phyloP scores from a whole-genome alignment of 2,888 invertebrate species.

The Coleophora deauratella region DNA sequence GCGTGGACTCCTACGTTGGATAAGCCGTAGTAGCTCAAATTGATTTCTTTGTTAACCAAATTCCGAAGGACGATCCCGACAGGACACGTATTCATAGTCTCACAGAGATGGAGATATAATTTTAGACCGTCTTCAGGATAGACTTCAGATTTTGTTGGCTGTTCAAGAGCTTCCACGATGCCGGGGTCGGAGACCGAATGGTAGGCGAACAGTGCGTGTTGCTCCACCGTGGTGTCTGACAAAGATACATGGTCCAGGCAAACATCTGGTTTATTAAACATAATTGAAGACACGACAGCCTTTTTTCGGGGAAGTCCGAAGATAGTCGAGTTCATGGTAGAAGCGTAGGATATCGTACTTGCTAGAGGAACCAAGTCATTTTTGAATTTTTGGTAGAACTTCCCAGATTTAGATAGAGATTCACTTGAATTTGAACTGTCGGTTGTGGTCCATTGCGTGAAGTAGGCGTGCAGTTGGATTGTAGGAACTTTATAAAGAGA shows the following conservation, averaged over 20 bases:
- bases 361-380: too few relatives aligned
- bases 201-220: slow-evolving; percentile 30
- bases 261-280: slow-evolving; percentile 30
- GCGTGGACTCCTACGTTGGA: slow-evolving; percentile 27
- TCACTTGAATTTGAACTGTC: too few relatives aligned
- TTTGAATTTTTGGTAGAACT: too few relatives aligned
- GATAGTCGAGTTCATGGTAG: too few relatives aligned
- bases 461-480: too few relatives aligned
- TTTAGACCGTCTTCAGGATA: slow-evolving; percentile 31
- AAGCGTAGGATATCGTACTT: too few relatives aligned
- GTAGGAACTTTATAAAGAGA: too few relatives aligned
- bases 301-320: too few relatives aligned
- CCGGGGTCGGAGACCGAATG: slow-evolving; percentile 35
- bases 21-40: slow-evolving; percentile 33
- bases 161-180: slow-evolving; percentile 26
- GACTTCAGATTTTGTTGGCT: slow-evolving; percentile 18
- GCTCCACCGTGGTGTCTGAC: slow-evolving; percentile 28
- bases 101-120: slow-evolving; percentile 30
- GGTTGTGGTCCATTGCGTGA: too few relatives aligned
- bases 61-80: slow-evolving; percentile 29
- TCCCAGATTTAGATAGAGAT: too few relatives aligned
- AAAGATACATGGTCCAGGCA: slow-evolving; percentile 27
- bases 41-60: slow-evolving; percentile 25
- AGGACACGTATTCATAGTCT: slow-evolving; percentile 28
- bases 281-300: too few relatives aligned